phyloP scores from a whole-genome alignment of 2,888 invertebrate genomes.

The Mycalesis mineus region DNA sequence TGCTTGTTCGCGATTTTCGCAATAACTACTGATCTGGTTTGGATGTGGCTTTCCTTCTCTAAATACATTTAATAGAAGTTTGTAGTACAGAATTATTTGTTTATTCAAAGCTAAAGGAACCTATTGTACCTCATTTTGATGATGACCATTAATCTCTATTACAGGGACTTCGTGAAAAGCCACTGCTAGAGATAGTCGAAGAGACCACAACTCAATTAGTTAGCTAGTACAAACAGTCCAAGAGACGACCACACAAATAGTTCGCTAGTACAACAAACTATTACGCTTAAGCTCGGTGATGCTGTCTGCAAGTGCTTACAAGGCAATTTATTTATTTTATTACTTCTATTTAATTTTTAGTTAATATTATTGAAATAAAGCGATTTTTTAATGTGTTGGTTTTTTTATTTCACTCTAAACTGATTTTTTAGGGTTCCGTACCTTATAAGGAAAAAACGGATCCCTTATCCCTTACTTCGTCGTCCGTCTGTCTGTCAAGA shows the following conservation, averaged over 20 bases:
- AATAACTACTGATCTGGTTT: no score
- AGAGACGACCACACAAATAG: not conserved
- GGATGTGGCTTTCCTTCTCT: no score
- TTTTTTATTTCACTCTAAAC: not conserved
- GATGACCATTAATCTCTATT: slow-evolving; percentile 32
- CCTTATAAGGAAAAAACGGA: not conserved
- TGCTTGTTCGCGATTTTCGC: no score
- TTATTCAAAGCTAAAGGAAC: no score
- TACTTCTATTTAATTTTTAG: not conserved
- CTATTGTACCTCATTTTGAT: not conserved
- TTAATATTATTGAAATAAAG: not conserved
- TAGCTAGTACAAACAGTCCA: not conserved
- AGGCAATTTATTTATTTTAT: slow-evolving; percentile 14
- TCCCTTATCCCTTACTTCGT: no score
- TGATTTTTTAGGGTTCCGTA: not conserved
- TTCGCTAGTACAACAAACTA: not conserved
- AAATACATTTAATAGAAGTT: no score
- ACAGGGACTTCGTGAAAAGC: slow-evolving; percentile 47
- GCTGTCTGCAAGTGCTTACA: slow-evolving; percentile 12
- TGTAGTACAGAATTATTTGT: no score
- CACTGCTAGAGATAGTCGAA: slow-evolving; percentile 35
- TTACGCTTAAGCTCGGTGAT: slow-evolving; percentile 14
- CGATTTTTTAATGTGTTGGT: not conserved
- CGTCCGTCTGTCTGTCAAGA: no score
- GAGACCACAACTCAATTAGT: not conserved